Base-by-base conservation (phyloP, 2,797 vertebrate species). In the Cynopterus sphinx region DNA sequence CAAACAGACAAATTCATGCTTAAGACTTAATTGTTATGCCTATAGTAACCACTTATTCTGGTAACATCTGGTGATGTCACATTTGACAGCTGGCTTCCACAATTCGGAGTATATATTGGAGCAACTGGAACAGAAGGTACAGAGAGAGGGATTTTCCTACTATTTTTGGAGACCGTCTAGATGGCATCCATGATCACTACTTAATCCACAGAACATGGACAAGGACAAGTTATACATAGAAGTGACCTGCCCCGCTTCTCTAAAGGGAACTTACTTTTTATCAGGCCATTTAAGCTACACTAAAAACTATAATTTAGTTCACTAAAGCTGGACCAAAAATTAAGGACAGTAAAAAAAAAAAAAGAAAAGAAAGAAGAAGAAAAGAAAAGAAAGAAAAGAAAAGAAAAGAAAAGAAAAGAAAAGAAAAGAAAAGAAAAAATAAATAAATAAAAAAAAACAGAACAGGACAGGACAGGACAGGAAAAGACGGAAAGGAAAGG, bases 1-100 rank as follows among this genome's bases (percentile, higher is more conserved):
- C 57, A 83, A 78, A 78, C 4, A 85, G 88, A 95, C 57, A 92
- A 93, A 95, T 87, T 96, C 21, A 82, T 85, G 39, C 51, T 78
- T 21, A n/a, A 33, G 13, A 86, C 49, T 88, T 81, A 85, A 93
- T 46, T 33, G 59, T 41, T 87, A 59, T 33, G 57, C 67, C 26
- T 36, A 70, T 17, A 92, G 81, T n/a, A 57, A 68, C n/a, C 21
- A 78, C 12, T 68, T 86, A 57, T 36, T 77, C 36, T 3, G 36
- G 22, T 33, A 74, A 85, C 67, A 74, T 90, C 55, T 96, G 68
- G 68, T 88, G 43, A 90, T 84, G 15, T 93, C 31, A 74, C 11
- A 70, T 74, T 79, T 71, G 68, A 82, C 82, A 92, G 31, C 51
- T 96, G 92, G 77, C 2, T 82, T 74, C 36, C 36, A 57, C 6